Evolutionary conservation across 2,113 vertebrate genomes (phyloP).

Genomic region (Heptranchias perlo): DNA sequence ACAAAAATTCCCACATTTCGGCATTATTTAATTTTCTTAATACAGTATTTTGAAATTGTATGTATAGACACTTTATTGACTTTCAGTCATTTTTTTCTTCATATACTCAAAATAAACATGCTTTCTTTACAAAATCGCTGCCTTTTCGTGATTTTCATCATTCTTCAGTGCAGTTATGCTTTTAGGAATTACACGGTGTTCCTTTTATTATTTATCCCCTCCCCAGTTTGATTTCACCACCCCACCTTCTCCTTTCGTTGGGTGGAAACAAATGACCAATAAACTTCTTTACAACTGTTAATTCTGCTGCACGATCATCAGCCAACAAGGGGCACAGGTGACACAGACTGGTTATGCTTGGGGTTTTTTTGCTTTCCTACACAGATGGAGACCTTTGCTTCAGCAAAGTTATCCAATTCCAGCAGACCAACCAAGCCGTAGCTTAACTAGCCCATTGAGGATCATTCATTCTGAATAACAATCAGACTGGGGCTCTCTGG

Average conservation of each 20-base stretch:
- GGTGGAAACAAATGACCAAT: not conserved
- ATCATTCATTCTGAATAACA: not conserved
- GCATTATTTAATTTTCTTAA: slow-evolving; percentile 64
- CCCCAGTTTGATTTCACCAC: not conserved
- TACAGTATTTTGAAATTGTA: slow-evolving; percentile 38
- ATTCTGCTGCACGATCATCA: not conserved
- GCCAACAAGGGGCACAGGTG: not conserved
- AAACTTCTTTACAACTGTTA: not conserved
- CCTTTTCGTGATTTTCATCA: slow-evolving; percentile 38
- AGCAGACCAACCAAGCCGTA: not conserved
- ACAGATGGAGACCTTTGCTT: no score
- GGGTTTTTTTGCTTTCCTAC: not conserved
- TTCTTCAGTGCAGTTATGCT: slow-evolving; percentile 29
- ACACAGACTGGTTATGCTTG: no score
- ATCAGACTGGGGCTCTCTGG: not conserved
- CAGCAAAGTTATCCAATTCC: not conserved
- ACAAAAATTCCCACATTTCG: slow-evolving; percentile 57
- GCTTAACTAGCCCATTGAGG: not conserved
- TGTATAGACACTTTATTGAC: slow-evolving; percentile 51
- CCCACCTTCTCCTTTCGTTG: not conserved
- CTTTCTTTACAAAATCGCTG: slow-evolving; percentile 51
- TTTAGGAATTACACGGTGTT: slow-evolving; percentile 25
- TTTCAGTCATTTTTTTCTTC: slow-evolving; percentile 66
- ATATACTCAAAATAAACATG: slow-evolving; percentile 69
- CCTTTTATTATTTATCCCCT: slow-evolving; percentile 21